phyloP scores from a whole-genome alignment of 2,888 invertebrate genomes.

The Clostera curtula region DNA sequence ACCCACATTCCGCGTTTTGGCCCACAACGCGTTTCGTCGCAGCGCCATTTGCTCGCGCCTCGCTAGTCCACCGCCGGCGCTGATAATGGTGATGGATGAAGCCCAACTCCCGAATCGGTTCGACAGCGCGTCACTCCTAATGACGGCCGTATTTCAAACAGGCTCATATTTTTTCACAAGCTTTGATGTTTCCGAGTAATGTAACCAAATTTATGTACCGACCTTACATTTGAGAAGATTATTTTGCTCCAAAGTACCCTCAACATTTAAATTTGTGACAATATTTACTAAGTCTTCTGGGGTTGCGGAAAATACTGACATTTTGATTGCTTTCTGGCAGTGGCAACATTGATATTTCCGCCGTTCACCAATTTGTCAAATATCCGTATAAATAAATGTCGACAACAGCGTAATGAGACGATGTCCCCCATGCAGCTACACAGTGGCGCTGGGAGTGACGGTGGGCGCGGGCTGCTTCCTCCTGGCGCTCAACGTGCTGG shows the following conservation, averaged over 20 bases:
- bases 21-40: conserved; percentile 44
- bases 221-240: conserved; percentile 12
- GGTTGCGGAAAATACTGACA: too few relatives aligned
- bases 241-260: too few relatives aligned
- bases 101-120: conserved; percentile 34
- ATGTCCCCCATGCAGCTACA: too few relatives aligned
- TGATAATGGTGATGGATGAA: conserved; percentile 53
- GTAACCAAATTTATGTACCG: conserved; percentile 24
- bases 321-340: too few relatives aligned
- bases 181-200: conserved; percentile 14
- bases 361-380: too few relatives aligned
- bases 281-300: too few relatives aligned
- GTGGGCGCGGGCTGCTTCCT: conserved; percentile 84
- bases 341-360: too few relatives aligned
- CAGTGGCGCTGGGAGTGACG: conserved; percentile 85
- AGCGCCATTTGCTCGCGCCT: conserved; percentile 37
- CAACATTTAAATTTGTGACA: conserved; percentile 13
- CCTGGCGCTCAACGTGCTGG: conserved; percentile 81
- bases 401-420: too few relatives aligned
- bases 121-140: conserved; percentile 32
- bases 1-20: conserved; percentile 39
- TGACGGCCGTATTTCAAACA: conserved; percentile 29
- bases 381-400: too few relatives aligned
- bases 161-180: conserved; percentile 19
- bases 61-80: conserved; percentile 32